These are phyloP conservation scores for Bubalus kerabau DNA, from an alignment of 2,113 vertebrate genomes.

Conservation along the genomic window DNA sequence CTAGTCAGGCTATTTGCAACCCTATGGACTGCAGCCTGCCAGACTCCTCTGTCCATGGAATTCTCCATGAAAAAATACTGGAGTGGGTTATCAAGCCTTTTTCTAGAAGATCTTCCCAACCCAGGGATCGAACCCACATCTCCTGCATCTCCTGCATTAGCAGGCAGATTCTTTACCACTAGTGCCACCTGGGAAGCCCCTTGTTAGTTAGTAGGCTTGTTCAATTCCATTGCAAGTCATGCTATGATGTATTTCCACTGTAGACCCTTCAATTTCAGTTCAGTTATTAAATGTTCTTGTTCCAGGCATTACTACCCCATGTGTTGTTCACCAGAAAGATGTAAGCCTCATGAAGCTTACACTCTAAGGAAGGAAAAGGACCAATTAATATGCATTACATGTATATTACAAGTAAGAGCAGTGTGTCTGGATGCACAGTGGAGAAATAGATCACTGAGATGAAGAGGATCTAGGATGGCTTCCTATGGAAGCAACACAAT, in stretches of 20 bases:
- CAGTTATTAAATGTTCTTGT: not conserved
- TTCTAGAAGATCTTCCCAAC: not conserved
- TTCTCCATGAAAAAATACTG: not conserved
- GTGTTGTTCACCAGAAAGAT: not conserved
- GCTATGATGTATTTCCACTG: not conserved
- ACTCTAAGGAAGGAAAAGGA: not conserved
- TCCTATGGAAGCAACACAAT: not conserved
- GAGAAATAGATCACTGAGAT: not conserved
- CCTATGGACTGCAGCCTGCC: not conserved
- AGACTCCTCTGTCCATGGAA: not conserved
- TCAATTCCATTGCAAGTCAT: too few relatives aligned
- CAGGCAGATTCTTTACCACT: not conserved
- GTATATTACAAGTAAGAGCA: not conserved
- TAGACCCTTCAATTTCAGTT: not conserved
- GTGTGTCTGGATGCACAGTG: not conserved
- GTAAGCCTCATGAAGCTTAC: not conserved
- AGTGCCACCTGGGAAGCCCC: not conserved
- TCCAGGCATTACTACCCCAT: not conserved
- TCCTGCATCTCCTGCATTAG: not conserved
- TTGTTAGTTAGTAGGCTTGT: not conserved
- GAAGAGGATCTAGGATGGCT: not conserved
- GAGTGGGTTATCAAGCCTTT: not conserved
- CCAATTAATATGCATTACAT: not conserved
- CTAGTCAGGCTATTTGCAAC: not conserved
- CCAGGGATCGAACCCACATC: fast-evolving